phyloP scores from a whole-genome alignment of 2,797 vertebrate genomes.

The Melanotaenia boesemani region DNA sequence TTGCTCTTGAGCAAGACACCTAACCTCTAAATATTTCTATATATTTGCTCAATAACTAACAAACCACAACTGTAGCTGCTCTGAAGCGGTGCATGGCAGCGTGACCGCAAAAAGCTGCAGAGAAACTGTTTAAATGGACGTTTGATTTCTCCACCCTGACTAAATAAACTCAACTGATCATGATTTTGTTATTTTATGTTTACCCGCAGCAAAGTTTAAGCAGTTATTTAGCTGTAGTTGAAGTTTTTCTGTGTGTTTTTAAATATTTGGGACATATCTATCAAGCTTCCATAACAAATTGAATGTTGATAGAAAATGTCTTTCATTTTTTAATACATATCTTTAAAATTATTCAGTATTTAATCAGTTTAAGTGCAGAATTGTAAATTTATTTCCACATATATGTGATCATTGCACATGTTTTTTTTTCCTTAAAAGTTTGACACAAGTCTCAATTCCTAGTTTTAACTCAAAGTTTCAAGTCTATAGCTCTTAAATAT shows the following conservation, averaged over 20 bases:
- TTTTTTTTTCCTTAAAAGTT: background rate
- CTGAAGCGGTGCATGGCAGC: background rate
- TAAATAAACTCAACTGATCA: slow-evolving; percentile 36
- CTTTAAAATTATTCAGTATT: background rate
- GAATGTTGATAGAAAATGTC: no score
- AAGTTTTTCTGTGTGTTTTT: background rate
- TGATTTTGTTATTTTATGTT: background rate
- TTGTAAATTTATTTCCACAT: background rate
- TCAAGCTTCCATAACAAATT: background rate
- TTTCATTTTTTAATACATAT: no score
- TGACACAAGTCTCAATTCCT: background rate
- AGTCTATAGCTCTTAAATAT: no score
- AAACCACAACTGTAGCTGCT: slow-evolving; percentile 32
- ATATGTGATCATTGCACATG: background rate
- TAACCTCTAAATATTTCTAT: slow-evolving; percentile 61
- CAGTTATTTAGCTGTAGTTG: no score
- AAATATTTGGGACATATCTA: background rate
- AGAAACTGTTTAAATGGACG: slow-evolving; percentile 7
- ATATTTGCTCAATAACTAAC: slow-evolving; percentile 54
- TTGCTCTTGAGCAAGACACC: slow-evolving; percentile 45
- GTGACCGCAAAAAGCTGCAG: background rate
- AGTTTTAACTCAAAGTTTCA: no score
- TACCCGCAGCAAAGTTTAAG: no score
- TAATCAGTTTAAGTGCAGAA: background rate
- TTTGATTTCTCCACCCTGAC: slow-evolving; percentile 46